Base-by-base conservation (phyloP, 2,797 vertebrate species). In the Ctenopoma kingsleyae region DNA sequence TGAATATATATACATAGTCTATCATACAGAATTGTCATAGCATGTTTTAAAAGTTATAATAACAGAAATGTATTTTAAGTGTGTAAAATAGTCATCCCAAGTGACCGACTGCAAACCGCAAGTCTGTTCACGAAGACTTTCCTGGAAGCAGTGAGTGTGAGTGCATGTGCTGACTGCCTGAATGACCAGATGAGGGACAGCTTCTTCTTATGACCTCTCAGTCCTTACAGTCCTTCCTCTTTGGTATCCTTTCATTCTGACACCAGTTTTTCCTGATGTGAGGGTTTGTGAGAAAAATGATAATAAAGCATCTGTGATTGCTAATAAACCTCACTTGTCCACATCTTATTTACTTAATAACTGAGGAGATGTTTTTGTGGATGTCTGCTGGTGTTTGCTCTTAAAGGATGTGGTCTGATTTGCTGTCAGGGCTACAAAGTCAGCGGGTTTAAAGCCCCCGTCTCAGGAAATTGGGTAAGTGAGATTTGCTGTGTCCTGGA, bases 381-480 rank as follows among this genome's bases (percentile, higher is more conserved):
- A 44, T 62, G 22, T 69, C n/a, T 71, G 35, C 52, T 19, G 27
- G 59, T 25, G 8, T 19, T 16, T 48, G 36, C 38, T 76, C 48
- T 51, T 71, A 70, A 52, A 12, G 64, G 32, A 67, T 75, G 70
- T 76, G 78, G 74, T 71, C 66, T 78, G 17, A 63, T 56, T 73
- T 57, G 49, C n/a, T 66, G 41, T 71, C 36, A 35, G 61, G 53
- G 59, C n/a, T 40, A 25, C 23, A 71, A 49, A 75, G 47, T 72
- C 69, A 75, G 49, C 13, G 1, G 50, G 65, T 78, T 76, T 72
- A 38, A 56, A 52, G 1, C 58, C 41, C 30, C 20, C 27, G 70
- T 48, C 23, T 27, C 41, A 75, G 84, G 83, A 91, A 71, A 62
- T 49, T 64, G 72, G 76, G 77, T 87, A 78, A 86, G 71, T 80